Conservation (phyloP, 2,113 vertebrate genomes). For the Heloderma charlesbogerti region DNA sequence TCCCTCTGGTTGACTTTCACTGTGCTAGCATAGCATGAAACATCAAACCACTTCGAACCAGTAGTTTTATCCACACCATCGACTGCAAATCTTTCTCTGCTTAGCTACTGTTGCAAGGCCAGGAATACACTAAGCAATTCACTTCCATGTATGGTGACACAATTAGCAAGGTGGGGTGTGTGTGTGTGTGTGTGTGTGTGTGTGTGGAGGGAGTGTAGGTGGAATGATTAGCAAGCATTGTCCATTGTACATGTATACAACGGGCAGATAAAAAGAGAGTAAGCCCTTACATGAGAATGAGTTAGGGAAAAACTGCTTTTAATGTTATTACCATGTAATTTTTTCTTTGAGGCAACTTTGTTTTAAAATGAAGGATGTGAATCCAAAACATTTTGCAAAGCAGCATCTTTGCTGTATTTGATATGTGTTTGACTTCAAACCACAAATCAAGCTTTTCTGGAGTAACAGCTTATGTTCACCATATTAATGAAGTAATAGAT, state of each 20-base stretch:
- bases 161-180: background rate
- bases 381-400: background rate
- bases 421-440: slow-evolving; percentile 2
- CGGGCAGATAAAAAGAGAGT: slow-evolving; percentile 5
- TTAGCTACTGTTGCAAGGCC: slow-evolving; percentile 25
- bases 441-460: slow-evolving; percentile 18
- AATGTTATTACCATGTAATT: background rate
- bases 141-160: background rate
- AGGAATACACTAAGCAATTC: slow-evolving; percentile 45
- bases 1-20: slow-evolving; percentile 29
- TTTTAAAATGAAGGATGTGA: slow-evolving; percentile 8
- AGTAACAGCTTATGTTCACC: background rate
- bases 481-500: background rate
- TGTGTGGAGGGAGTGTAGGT: background rate
- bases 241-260: background rate
- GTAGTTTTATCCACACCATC: slow-evolving; percentile 43
- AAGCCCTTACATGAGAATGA: slow-evolving; percentile 19
- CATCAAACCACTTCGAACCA: slow-evolving; percentile 31
- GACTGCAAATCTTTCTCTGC: slow-evolving; percentile 16
- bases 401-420: background rate
- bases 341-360: background rate
- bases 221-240: background rate
- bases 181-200: no score
- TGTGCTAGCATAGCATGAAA: slow-evolving; percentile 9
- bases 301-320: background rate